phyloP scores from a whole-genome alignment of 2,113 vertebrate genomes.

The Dicerorhinus sumatrensis region DNA sequence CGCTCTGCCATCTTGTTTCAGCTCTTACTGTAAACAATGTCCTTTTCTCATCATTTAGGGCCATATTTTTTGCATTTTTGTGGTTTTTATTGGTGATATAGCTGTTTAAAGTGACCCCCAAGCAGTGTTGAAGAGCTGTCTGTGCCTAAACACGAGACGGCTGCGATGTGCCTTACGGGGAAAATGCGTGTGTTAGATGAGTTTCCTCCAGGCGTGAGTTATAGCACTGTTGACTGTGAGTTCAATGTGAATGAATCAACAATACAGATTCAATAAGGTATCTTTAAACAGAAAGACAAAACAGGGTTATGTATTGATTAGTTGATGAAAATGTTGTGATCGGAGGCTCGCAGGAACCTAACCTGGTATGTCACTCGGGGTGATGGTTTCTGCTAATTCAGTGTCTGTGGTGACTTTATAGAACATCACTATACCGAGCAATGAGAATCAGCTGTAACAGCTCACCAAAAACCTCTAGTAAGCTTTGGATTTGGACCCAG shows the following conservation, averaged over 20 bases:
- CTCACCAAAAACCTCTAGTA: neutral
- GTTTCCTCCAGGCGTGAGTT: neutral
- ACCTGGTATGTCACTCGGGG: rapidly evolving
- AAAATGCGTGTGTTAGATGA: too few relatives aligned
- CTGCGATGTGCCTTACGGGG: neutral
- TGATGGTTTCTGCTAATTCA: neutral
- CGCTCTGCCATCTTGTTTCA: neutral
- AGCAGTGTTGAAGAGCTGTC: neutral
- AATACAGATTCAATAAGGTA: neutral
- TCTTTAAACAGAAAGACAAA: neutral
- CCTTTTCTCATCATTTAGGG: neutral
- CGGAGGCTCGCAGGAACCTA: neutral
- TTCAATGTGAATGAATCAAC: neutral
- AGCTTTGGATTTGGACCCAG: neutral
- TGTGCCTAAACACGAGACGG: neutral
- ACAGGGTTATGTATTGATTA: neutral
- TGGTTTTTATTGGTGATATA: neutral
- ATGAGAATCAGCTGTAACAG: too few relatives aligned
- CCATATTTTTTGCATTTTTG: neutral
- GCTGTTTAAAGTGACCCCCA: too few relatives aligned
- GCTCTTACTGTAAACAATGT: neutral
- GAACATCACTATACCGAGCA: too few relatives aligned
- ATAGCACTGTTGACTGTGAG: too few relatives aligned
- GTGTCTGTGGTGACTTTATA: neutral
- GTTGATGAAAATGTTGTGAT: neutral